phyloP scores from a whole-genome alignment of 2,797 vertebrate species.

The Gallinago nigripennis region DNA sequence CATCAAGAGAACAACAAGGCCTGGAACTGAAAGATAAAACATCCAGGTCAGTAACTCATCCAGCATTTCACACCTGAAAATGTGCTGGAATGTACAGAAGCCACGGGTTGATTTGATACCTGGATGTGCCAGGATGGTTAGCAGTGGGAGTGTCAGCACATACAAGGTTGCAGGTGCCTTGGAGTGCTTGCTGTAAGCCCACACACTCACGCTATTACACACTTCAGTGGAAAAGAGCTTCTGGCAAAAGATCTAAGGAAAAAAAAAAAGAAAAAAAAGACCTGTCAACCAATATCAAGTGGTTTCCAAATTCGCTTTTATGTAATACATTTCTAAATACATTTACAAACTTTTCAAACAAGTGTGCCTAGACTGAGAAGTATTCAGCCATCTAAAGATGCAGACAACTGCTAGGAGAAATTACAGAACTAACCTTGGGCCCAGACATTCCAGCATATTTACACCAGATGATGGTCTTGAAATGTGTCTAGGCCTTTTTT shows the following conservation, averaged over 20 bases:
- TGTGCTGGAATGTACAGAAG: not conserved
- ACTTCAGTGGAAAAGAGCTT: not conserved
- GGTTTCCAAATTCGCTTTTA: not conserved
- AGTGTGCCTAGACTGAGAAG: not conserved
- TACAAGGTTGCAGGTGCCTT: not conserved
- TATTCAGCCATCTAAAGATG: not conserved
- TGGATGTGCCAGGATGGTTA: not conserved
- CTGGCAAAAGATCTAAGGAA: not conserved
- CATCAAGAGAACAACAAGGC: conserved; percentile 15
- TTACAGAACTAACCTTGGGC: not conserved
- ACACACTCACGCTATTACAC: not conserved
- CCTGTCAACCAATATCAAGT: not conserved
- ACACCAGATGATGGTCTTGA: not conserved
- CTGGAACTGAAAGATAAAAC: conserved; percentile 31
- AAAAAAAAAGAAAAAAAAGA: not conserved
- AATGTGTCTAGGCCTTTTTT: not conserved
- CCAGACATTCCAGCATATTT: not conserved
- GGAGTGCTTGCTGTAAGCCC: not conserved
- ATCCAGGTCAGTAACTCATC: not conserved
- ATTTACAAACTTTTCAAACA: not conserved
- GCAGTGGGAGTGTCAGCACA: not conserved
- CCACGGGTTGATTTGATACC: not conserved
- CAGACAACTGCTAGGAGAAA: not conserved
- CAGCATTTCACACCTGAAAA: conserved; percentile 13
- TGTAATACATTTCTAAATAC: not conserved